These are phyloP conservation scores for Macroramphosus scolopax DNA, from an alignment of 2,797 vertebrate species.

Conservation along the genomic window DNA sequence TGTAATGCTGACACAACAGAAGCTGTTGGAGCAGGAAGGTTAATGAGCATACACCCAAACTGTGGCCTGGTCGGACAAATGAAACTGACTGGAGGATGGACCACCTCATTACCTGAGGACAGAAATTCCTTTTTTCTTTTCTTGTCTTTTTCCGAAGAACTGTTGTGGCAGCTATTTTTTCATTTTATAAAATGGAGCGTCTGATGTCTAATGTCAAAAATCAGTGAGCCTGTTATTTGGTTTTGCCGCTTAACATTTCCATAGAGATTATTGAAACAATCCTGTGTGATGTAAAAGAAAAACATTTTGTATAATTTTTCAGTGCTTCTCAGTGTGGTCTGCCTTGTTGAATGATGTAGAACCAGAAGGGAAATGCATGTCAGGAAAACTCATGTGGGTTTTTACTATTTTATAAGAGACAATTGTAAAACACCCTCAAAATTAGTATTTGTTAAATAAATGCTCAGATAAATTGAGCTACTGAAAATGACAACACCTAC, in stretches of 20 bases:
- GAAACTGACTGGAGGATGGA: background rate
- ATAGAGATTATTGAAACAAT: too few species aligned
- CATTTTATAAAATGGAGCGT: too few species aligned
- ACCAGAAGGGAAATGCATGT: background rate
- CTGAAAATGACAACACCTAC: too few species aligned
- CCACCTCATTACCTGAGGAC: background rate
- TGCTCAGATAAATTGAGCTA: too few species aligned
- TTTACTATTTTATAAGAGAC: background rate
- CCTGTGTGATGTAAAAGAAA: constrained; percentile 24
- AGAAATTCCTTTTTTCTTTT: constrained; percentile 7
- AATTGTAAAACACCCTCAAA: too few species aligned
- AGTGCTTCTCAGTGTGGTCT: constrained; percentile 11
- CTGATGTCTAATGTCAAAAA: background rate
- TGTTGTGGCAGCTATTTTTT: too few species aligned
- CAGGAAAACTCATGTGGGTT: background rate
- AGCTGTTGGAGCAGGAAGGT: constrained; percentile 87
- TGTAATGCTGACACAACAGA: constrained; percentile 89
- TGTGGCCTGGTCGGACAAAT: background rate
- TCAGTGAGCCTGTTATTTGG: constrained; percentile 3
- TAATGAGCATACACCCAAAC: constrained; percentile 57
- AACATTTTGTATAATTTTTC: constrained; percentile 44
- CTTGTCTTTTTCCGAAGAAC: background rate
- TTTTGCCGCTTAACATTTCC: constrained; percentile 11
- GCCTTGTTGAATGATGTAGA: constrained; percentile 3
- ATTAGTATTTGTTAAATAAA: too few species aligned